Base-by-base conservation (phyloP, 2,113 vertebrate genomes). In the Archilochus colubris region DNA sequence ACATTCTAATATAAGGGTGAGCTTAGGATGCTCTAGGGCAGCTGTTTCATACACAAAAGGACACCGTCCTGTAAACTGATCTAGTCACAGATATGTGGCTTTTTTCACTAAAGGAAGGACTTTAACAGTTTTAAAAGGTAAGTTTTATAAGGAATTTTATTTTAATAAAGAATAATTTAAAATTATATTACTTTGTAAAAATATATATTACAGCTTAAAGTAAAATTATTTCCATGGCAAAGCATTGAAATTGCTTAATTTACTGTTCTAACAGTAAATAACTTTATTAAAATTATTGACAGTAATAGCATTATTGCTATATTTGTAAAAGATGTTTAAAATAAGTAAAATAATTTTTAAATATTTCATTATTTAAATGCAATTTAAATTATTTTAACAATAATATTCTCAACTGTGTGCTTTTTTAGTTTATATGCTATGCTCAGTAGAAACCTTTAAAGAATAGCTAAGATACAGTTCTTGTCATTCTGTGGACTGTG, bases 61-160 rank as follows among this genome's bases (percentile, higher is more conserved):
- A 58, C 27, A 62, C 25, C 21, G 31, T 6, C 3, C 20, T 61
- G 22, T 54, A 54, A 93, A 57, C 4, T 48, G 51, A 50, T 72
- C 55, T 89, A 76, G 89, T 72, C 28, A 69, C 59, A 92, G 30
- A 57, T 61, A 62, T 11, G 21, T 2, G 12, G 18, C 9, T 64
- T 86, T 69, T 92, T 61, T 86, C 31, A 8, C n/a, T 44, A 28
- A 43, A 93, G 59, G 79, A 87, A 86, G 30, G 44, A 81, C 24
- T 87, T 91, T 10, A 83, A 81, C 69, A 95, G 77, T 96, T 97
- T 96, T 55, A 85, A 84, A 95, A 96, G 46, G 93, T 44, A 50
- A 48, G 18, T 70, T 87, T 77, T 88, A 89, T 91, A 85, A 90
- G 94, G 72, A 89, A 94, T 95, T 96, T 85, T 94, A 79, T 82